Evolutionary conservation across 2,888 invertebrate genomes (phyloP), one percentile per base, ranked within the genome.

Genomic region (Brachyptera putata): DNA sequence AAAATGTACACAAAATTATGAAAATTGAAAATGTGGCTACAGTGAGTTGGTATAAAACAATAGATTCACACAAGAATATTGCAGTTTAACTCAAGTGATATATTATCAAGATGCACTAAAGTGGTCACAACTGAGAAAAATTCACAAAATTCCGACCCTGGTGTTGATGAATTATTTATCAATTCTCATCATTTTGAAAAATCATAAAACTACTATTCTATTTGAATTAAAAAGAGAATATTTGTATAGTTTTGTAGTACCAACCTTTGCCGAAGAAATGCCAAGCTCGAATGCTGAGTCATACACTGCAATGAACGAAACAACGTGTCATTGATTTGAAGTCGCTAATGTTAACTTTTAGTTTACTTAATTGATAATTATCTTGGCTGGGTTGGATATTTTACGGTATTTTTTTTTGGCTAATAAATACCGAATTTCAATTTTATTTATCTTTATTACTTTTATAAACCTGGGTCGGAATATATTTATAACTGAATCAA

Each of bases 281-380:
- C 63, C 61, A 53, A 63, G 63, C 61, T 63, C 63, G 61, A 60
- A 56, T 60, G 61, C 48, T 34, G 63, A 60, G 48, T 63, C 63
- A 61, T 60, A 63, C 61, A 61, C 63, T 63, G 63, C 59, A 63
- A 61, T 39, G 39, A 50, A 60, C 58, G 61, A 50, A 49, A 58
- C 30, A 53, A 30, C 18, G 34, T 53, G 24, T 53, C 53, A 53
- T 30, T 50, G 16, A n/a, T n/a, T n/a, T n/a, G n/a, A n/a, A n/a
- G n/a, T n/a, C n/a, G n/a, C n/a, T n/a, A n/a, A n/a, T n/a, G n/a
- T n/a, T n/a, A n/a, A n/a, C n/a, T n/a, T n/a, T 41, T 41, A 16
- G 21, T 21, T 41, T 39, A 16, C 41, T 18, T 25, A 50, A n/a
- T 26, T 50, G 2, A 13, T 30, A 26, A 14, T 50, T 30, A 50